phyloP scores from a whole-genome alignment of 2,888 invertebrate species.

The Muschampia plurimacula region DNA sequence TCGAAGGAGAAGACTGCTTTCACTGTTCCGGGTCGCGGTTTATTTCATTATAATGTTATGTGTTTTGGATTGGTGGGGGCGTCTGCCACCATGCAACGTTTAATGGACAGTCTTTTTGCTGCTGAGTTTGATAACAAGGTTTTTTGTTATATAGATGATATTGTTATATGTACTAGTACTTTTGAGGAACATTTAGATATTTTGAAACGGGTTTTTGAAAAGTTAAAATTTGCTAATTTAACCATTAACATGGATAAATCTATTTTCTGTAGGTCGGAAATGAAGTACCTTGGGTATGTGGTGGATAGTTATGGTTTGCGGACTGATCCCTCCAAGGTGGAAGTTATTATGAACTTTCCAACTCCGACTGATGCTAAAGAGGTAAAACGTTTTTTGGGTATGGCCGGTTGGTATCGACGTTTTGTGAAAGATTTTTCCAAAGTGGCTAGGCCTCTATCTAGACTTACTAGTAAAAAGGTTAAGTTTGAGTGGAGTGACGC shows the following conservation, averaged over 20 bases:
- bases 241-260: conserved; percentile 13
- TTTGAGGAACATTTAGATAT: conserved; percentile 7
- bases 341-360: conserved; percentile 8
- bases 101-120: background rate
- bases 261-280: conserved; percentile 1
- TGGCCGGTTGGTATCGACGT: background rate
- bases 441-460: background rate
- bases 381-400: conserved; percentile 1
- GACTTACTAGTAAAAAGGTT: conserved; percentile 5
- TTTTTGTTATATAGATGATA: conserved; percentile 2
- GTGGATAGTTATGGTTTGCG: background rate
- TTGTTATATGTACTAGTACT: conserved; percentile 1
- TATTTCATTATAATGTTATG: conserved; percentile 7
- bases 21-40: background rate
- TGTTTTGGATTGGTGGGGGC: background rate
- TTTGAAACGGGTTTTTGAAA: conserved; percentile 4
- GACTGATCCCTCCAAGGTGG: background rate
- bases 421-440: conserved; percentile 8
- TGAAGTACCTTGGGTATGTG: background rate
- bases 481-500: background rate
- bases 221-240: background rate
- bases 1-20: conserved; percentile 9
- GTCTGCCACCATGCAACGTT: background rate
- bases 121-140: conserved; percentile 5
- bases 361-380: background rate